Base-by-base conservation (phyloP, 2,888 invertebrate species). In the Yponomeuta evonymella region DNA sequence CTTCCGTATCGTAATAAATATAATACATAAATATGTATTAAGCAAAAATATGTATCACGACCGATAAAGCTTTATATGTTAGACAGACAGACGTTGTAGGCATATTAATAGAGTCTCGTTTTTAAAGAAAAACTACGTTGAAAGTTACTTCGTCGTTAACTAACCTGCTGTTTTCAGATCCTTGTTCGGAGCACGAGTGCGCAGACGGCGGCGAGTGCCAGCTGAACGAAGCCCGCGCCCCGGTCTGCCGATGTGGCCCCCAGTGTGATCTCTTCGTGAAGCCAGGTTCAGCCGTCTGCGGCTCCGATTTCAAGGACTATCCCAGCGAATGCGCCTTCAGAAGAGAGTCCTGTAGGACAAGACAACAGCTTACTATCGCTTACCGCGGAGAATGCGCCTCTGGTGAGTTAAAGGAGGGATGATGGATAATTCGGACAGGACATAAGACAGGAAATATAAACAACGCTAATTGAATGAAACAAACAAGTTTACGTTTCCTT, bases 351-450 rank as follows among this genome's bases (percentile, higher is more conserved):
- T 98, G 98, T 87, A 93, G 95, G 71, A 93, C 95, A 33, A 88
- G 96, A 77, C 95, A 95, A 78, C 94, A 94, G 74, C 93, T 97
- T 51, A 94, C 95, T 73, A 96, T 96, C 75, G 95, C 97, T 76
- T 97, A 97, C 88, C 93, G 95, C 75, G 97, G 97, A 74, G 95
- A 96, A 83, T 98, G 98, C 87, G 95, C 95, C 79, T 95, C 96
- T 83, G 96, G 96, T 96, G 86, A 84, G 77, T 74, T 70, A 67
- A 15, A 2, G n/a, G 12, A n/a, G 36, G 33, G 2, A 33, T 6
- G 11, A 9, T 43, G 8, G 43, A 43, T 43, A 43, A 43, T 5
- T 43, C 43, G 15, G 51, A 12, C 4, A 58, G 3, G 4, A 4
- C 15, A 10, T 65, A 67, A 4, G 12, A n/a, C 3, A 36, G 36